phyloP scores from a whole-genome alignment of 2,888 invertebrate species.

The Heliconius cydno region DNA sequence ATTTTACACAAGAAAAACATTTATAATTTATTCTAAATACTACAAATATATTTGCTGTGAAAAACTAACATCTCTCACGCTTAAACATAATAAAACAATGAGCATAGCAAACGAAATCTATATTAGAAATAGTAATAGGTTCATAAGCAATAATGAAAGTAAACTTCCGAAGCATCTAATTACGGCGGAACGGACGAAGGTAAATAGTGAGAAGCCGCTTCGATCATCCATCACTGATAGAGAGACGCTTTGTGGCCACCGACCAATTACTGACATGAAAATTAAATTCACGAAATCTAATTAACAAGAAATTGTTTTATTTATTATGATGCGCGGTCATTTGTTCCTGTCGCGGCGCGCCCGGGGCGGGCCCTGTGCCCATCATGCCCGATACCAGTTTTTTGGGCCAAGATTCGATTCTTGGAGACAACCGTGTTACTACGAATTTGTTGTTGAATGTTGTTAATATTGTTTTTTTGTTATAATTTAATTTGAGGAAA shows the following conservation, averaged over 20 bases:
- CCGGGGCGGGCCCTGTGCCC: conserved; percentile 76
- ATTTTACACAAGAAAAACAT: no score
- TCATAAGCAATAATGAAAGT: conserved; percentile 78
- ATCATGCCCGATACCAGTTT: conserved; percentile 58
- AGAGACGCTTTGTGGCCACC: conserved; percentile 80
- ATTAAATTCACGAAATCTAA: conserved; percentile 84
- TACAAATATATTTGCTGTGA: background rate
- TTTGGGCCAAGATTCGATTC: conserved; percentile 54
- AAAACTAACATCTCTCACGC: conserved; percentile 40
- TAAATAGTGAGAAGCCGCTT: conserved; percentile 78
- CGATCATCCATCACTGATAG: conserved; percentile 83
- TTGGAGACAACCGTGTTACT: conserved; percentile 52
- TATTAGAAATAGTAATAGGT: conserved; percentile 78
- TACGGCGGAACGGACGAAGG: conserved; percentile 72
- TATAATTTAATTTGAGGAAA: conserved; percentile 2
- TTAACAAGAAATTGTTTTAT: conserved; percentile 84
- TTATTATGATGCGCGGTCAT: conserved; percentile 84
- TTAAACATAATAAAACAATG: conserved; percentile 54
- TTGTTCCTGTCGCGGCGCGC: conserved; percentile 76
- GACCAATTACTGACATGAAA: conserved; percentile 83
- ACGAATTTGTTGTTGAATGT: conserved; percentile 49
- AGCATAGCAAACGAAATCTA: conserved; percentile 70
- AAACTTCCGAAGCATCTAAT: conserved; percentile 81
- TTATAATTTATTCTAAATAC: no score
- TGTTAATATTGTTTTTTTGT: conserved; percentile 39